phyloP scores from a whole-genome alignment of 1,140 invertebrate genomes.

The Megalonaias nervosa region DNA sequence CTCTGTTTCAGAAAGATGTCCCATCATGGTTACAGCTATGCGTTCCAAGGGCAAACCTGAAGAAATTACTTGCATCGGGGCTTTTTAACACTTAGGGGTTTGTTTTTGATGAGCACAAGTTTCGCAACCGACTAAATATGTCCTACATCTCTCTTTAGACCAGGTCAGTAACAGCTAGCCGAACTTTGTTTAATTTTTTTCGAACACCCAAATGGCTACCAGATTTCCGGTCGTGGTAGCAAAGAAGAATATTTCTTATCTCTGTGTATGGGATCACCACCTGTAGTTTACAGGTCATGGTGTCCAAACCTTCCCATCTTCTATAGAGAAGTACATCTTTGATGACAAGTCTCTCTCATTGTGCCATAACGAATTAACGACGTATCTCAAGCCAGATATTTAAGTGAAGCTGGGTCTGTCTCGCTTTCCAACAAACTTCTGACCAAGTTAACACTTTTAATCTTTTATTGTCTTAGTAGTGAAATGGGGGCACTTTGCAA shows the following conservation, averaged over 20 bases:
- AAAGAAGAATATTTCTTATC: constrained; percentile 16
- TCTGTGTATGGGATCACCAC: constrained; percentile 34
- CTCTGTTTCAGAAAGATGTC: constrained; percentile 19
- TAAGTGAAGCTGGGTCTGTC: too few species aligned
- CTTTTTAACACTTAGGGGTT: neutral
- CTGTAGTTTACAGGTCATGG: constrained; percentile 19
- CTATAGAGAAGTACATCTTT: constrained; percentile 18
- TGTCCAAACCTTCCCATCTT: constrained; percentile 27
- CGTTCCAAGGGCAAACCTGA: constrained; percentile 21
- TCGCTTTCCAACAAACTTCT: too few species aligned
- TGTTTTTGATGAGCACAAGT: constrained; percentile 13
- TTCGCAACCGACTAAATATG: constrained; percentile 19
- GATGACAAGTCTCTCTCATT: constrained; percentile 15
- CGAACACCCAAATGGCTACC: constrained; percentile 9
- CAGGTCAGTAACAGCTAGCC: constrained; percentile 23
- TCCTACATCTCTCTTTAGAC: constrained; percentile 15
- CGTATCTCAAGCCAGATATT: too few species aligned
- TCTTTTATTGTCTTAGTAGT: too few species aligned
- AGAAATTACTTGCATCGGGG: constrained; percentile 15
- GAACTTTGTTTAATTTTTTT: constrained; percentile 19
- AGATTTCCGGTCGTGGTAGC: constrained; percentile 29
- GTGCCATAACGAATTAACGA: neutral
- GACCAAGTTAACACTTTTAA: too few species aligned
- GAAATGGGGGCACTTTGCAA: too few species aligned
- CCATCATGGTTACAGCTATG: constrained; percentile 21